Percentiles rank a stretch among this genome's conserved stretches.
Evolutionary conservation across 2,113 vertebrate genomes (phyloP).

Genomic region (Lagopus leucura): DNA sequence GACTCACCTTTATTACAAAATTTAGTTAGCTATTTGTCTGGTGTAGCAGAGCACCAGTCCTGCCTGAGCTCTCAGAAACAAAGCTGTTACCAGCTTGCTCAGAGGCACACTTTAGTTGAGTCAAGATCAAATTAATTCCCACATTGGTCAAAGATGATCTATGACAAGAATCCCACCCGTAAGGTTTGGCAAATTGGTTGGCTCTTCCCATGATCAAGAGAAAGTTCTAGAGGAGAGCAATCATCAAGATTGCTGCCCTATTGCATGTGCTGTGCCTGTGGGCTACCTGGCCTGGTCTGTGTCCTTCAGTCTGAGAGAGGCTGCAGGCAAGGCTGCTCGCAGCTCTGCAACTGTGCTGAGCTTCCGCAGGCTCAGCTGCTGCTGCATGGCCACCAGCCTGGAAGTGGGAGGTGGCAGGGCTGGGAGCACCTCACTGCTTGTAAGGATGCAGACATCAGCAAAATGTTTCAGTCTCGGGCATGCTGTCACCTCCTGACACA

Average conservation of each 20-base stretch:
- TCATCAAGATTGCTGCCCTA: not conserved
- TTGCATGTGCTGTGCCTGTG: not conserved
- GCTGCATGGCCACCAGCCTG: not conserved
- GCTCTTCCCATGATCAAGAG: not conserved
- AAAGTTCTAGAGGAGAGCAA: not conserved
- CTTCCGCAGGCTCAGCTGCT: not conserved
- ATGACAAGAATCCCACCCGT: not conserved
- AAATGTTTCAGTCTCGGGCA: not conserved
- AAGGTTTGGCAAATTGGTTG: not conserved
- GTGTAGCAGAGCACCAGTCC: not conserved
- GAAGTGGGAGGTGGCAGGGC: not conserved
- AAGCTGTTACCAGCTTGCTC: not conserved
- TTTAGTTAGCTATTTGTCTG: not conserved
- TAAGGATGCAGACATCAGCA: not conserved
- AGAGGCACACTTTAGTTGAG: not conserved
- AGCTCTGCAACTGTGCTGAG: not conserved
- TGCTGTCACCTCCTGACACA: not conserved
- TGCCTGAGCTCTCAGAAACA: not conserved
- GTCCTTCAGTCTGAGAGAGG: constrained; percentile 24
- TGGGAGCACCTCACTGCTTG: not conserved
- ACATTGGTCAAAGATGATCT: not conserved
- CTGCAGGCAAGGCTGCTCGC: constrained; percentile 17
- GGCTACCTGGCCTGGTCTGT: no score
- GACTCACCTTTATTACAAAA: not conserved
- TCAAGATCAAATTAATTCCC: not conserved